Base-by-base conservation (phyloP, 2,113 vertebrate species). In the Penelope pileata region DNA sequence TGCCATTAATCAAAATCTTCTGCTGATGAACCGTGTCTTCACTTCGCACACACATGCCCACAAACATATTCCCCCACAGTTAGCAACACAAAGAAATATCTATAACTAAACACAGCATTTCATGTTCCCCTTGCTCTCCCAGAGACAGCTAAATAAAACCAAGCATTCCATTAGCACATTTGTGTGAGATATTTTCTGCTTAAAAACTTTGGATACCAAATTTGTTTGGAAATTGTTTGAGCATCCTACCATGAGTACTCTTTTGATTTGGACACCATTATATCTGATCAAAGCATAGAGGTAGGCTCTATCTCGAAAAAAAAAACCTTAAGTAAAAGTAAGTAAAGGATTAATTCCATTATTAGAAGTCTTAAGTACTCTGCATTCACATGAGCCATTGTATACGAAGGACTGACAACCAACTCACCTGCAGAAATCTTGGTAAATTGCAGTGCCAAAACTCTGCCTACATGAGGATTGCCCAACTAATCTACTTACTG, bases 101-200 rank as follows among this genome's bases (percentile, higher is more conserved):
- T 84, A 10, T 64, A 78, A 81, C 63, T 88, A 83, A n/a, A 88
- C 3, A 36, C 15, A 79, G 40, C 24, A 23, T 53, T 93, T 63
- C 58, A 82, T 79, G 18, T 9, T 81, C 36, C 6, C 3, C 5
- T 88, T 42, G 12, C 16, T 82, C 43, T 36, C 16, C 3, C 30
- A 62, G 68, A 88, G 27, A 8, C 43, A 72, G 51, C 60, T 77
- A 48, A 17, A 63, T 50, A 66, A 68, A 91, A 73, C 16, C 26
- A 88, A 51, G 34, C 88, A 88, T 80, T 81, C 64, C 59, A 56
- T 88, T 78, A 88, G 43, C 63, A 80, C 54, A 62, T 69, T 34
- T 92, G 43, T 2, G 0, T 75, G 77, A 89, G 36, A 32, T n/a
- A 53, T 38, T 77, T 42, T 1, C 2, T 88, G 23, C 14, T 75